A percentile compares a stretch with the other conserved stretches of the same genome.
phyloP scores from a whole-genome alignment of 2,113 vertebrate species.

The Pithys albifrons region DNA sequence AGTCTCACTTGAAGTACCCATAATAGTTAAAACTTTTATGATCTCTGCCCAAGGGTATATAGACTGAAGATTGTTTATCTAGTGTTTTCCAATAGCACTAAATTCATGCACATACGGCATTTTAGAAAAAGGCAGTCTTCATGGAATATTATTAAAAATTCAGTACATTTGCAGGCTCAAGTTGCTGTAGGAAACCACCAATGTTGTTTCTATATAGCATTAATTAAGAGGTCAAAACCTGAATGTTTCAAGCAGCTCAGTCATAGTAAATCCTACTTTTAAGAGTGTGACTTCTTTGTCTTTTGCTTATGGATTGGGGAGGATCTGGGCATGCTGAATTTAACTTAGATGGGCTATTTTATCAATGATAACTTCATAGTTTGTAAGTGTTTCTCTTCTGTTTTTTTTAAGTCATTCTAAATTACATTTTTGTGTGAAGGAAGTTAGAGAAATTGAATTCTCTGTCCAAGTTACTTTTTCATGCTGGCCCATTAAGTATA shows the following conservation, averaged over 20 bases:
- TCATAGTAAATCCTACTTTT: not conserved
- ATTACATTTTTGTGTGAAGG: not conserved
- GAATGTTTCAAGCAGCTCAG: not conserved
- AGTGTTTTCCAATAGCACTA: not conserved
- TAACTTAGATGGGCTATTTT: not conserved
- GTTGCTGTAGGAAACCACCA: not conserved
- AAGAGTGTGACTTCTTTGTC: not conserved
- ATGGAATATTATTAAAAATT: not conserved
- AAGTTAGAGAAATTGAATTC: not conserved
- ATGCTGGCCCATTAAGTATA: not conserved
- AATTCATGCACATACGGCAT: not conserved
- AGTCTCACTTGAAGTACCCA: not conserved
- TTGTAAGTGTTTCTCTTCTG: not conserved
- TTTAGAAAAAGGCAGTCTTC: not conserved
- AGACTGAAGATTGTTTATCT: not conserved
- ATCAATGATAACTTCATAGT: not conserved
- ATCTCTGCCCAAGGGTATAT: not conserved
- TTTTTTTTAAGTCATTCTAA: constrained; percentile 9
- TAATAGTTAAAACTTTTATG: not conserved
- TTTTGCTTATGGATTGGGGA: not conserved
- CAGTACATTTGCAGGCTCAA: not conserved
- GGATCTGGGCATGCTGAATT: not conserved
- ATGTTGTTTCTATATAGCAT: not conserved
- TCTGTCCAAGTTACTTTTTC: not conserved
- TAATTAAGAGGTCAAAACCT: not conserved